These are phyloP conservation scores for Poeciliopsis retropinna DNA, from an alignment of 2,113 vertebrate genomes.

Conservation along the genomic window DNA sequence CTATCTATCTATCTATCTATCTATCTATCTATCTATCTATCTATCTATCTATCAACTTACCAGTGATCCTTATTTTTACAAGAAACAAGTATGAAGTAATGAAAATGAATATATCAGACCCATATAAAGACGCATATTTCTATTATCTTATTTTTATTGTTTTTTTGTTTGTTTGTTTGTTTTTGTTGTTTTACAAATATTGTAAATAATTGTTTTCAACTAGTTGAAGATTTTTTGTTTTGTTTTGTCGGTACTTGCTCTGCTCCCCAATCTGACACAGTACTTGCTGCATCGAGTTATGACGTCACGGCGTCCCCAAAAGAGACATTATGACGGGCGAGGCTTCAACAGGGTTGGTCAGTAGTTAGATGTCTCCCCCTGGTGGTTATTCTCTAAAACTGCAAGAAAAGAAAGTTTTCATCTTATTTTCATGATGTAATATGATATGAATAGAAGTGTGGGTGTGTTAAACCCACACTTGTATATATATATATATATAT, in stretches of 20 bases:
- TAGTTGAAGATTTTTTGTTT: too few species aligned
- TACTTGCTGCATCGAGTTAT: neutral
- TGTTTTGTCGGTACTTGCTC: too few species aligned
- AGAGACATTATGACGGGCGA: neutral
- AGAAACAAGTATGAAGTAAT: too few species aligned
- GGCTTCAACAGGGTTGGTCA: neutral
- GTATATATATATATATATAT: too few species aligned
- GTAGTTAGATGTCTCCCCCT: constrained; percentile 49
- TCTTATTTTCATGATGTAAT: neutral
- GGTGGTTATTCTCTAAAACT: constrained; percentile 13
- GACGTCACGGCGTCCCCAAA: neutral
- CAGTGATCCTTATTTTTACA: too few species aligned
- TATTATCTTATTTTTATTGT: too few species aligned
- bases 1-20: neutral
- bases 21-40: neutral
- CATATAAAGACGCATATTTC: too few species aligned
- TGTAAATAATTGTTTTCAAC: too few species aligned
- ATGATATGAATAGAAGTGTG: neutral
- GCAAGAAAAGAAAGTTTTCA: neutral
- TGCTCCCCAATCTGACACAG: neutral
- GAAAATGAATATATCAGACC: too few species aligned
- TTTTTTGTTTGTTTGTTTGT: too few species aligned
- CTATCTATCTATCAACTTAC: too few species aligned
- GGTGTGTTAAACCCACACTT: constrained; percentile 1
- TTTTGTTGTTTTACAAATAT: too few species aligned